Percentiles rank a stretch among this genome's conserved stretches.
Conservation (phyloP, 1,140 invertebrate species). For the Micrasema longulum region DNA sequence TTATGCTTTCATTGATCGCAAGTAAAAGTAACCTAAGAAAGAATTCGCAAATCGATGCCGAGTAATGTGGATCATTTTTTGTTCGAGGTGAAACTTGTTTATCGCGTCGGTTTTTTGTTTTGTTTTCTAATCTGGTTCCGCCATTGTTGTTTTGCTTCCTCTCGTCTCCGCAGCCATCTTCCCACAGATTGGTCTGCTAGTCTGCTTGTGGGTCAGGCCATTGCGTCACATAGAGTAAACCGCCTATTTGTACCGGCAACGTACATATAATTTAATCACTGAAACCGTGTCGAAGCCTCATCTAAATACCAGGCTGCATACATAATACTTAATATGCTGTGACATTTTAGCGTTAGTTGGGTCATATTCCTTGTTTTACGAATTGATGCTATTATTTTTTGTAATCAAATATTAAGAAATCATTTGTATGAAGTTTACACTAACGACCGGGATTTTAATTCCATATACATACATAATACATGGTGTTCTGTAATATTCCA, state of each 20-base stretch:
- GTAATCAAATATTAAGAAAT: too few species aligned
- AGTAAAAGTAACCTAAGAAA: constrained; percentile 40
- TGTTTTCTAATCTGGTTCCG: constrained; percentile 36
- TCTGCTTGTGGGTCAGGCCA: constrained; percentile 25
- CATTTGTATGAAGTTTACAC: too few species aligned
- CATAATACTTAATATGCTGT: too few species aligned
- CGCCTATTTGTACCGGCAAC: not conserved
- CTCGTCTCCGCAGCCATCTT: constrained; percentile 5
- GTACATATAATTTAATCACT: not conserved
- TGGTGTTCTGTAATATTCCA: too few species aligned
- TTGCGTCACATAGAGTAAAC: constrained; percentile 32
- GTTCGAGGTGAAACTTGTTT: constrained; percentile 46
- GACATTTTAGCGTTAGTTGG: too few species aligned
- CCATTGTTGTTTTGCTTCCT: constrained; percentile 39
- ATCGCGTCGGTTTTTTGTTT: constrained; percentile 27
- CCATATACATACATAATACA: too few species aligned
- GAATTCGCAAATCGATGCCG: constrained; percentile 37
- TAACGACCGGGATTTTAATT: too few species aligned
- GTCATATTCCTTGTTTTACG: too few species aligned
- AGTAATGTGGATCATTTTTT: constrained; percentile 43
- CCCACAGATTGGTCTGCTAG: constrained; percentile 5
- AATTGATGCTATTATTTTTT: too few species aligned
- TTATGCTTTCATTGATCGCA: constrained; percentile 27
- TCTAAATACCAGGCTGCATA: not conserved
- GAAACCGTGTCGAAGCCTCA: not conserved